Base-by-base conservation (phyloP, 2,888 invertebrate genomes). In the Latheticus oryzae region DNA sequence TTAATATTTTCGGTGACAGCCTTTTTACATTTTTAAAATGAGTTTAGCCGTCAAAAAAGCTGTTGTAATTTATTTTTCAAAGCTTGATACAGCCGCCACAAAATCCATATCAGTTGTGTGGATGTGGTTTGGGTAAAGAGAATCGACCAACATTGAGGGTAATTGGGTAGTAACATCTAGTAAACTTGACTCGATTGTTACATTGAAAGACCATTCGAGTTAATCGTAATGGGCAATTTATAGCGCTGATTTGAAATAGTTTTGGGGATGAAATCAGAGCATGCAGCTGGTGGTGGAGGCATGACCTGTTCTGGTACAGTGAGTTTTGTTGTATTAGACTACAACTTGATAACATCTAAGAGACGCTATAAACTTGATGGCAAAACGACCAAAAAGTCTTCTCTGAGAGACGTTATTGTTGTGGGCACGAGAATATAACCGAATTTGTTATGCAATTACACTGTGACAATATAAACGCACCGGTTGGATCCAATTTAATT, bases 221-320 rank as follows among this genome's bases (percentile, higher is more conserved):
- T 50, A 50, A 50, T 50, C 50, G 50, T 37, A 50, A 50, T 37
- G 16, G 35, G 12, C 23, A 24, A 35, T 37, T 37, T 50, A 50
- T 50, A 37, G 21, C 16, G 50, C 37, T 50, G 28, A 50, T 50
- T 50, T 37, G 45, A 45, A 30, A 21, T 30, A 32, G 45, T 32
- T 45, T 16, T 7, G 30, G n/a, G 28, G 42, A 17, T 42, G 40
- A 23, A 40, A 40, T 23, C 28, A 9, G 8, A 28, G 9, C 5
- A 17, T 42, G 17, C 42, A 42, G 42, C 28, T 42, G 42, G 5
- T 42, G 9, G 26, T 17, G 11, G 16, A 42, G 19, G 24, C 15
- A 15, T 38, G 23, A 38, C 38, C 38, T 42, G 42, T 12, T 32
- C 30, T 26, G 32, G 16, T 32, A 17, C 32, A 32, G 4, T 16